Evolutionary conservation across 2,888 invertebrate species (phyloP).

Genomic region (Dyspetes luteomarginatus): DNA sequence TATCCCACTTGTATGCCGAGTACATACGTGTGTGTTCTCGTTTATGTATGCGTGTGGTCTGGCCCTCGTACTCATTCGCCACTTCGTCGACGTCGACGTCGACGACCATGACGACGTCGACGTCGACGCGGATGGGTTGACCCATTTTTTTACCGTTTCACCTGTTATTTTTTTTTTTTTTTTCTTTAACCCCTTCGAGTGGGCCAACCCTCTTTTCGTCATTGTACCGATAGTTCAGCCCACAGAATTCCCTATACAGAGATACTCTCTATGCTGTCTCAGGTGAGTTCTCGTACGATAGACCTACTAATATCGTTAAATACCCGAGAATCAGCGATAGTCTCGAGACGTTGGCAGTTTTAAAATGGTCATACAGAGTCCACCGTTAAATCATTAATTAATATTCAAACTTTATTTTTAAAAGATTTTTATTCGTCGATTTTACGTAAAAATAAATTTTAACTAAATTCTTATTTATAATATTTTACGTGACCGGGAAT

Average conservation of each 20-base stretch:
- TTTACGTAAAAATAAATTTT: not conserved
- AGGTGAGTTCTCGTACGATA: constrained; percentile 35
- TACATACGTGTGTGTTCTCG: not conserved
- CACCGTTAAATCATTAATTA: not conserved
- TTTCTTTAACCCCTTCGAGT: constrained; percentile 58
- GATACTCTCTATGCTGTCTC: not conserved
- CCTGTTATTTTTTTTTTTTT: constrained; percentile 71
- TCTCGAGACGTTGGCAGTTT: constrained; percentile 28
- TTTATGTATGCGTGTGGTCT: constrained; percentile 21
- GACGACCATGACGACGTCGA: constrained; percentile 35
- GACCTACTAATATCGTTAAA: constrained; percentile 60
- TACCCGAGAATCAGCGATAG: constrained; percentile 27
- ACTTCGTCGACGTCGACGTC: constrained; percentile 31
- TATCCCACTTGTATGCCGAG: too few relatives aligned
- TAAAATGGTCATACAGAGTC: not conserved
- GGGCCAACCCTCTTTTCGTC: constrained; percentile 31
- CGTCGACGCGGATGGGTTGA: constrained; percentile 67
- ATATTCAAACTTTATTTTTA: not conserved
- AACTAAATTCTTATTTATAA: too few relatives aligned
- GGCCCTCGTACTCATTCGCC: constrained; percentile 17
- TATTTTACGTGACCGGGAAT: too few relatives aligned
- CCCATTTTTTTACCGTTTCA: constrained; percentile 75
- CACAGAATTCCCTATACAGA: constrained; percentile 3
- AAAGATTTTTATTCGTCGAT: not conserved
- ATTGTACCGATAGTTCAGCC: constrained; percentile 45